Base-by-base conservation (phyloP, 2,888 invertebrate genomes). In the Galerucella calmariensis region DNA sequence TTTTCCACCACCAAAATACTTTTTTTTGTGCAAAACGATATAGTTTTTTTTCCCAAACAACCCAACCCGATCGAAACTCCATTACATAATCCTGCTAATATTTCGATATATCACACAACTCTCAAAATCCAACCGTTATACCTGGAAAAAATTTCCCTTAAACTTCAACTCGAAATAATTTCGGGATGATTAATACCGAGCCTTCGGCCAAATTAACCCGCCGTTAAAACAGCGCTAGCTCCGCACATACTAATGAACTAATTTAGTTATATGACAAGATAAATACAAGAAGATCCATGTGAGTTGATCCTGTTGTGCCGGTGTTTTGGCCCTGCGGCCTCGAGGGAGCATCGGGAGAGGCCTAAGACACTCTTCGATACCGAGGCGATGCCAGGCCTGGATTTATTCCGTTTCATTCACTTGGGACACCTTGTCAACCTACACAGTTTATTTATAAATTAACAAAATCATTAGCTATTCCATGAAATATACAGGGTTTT, bases 211-310 rank as follows among this genome's bases (percentile, higher is more conserved):
- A 76, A 77, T 76, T 77, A 79, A 75, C 77, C 77, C 77, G 46
- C 78, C 75, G 77, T 74, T 75, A 74, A 75, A 77, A 78, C 76
- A 76, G 68, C 77, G 72, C 66, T 72, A 75, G 68, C 70, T 74
- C 66, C 77, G 79, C 80, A 81, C 81, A 82, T 82, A 83, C 81
- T 83, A 82, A 83, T 81, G 82, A 81, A 82, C 78, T 86, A 86
- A 87, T 86, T 87, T 86, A 85, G 86, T 86, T 86, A 86, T 86
- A 86, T 86, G 87, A 87, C 87, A 87, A 86, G 86, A 85, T 86
- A 86, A 86, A 87, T 86, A 86, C 86, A 83, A 83, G 83, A 86
- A 86, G 85, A 86, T 85, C 85, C 84, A 80, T 83, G 82, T 83
- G 84, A 84, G 85, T 86, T 85, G 84, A 85, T 84, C 85, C 86